A percentile compares a stretch with the other conserved stretches of the same genome.
Conservation (phyloP, 2,888 invertebrate species). For the Scaeva pyrastri region DNA sequence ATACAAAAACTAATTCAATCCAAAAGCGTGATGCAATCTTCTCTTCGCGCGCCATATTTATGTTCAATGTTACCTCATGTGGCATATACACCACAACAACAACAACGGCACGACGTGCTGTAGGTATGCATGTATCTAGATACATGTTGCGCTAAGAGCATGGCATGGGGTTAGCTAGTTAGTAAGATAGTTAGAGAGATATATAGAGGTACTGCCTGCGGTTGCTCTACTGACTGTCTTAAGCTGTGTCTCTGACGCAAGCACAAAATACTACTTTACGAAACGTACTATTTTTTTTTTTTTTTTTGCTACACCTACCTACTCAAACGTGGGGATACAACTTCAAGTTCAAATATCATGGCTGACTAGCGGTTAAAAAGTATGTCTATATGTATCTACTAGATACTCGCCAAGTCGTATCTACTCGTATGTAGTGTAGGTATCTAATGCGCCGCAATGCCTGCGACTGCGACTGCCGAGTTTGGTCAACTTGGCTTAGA, state of each 20-base stretch:
- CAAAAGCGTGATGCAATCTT: slow-evolving; percentile 73
- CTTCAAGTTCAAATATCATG: slow-evolving; percentile 76
- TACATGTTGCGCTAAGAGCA: slow-evolving; percentile 68
- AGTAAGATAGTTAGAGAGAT: background rate
- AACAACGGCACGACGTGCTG: slow-evolving; percentile 32
- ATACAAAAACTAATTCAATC: slow-evolving; percentile 56
- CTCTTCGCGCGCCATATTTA: slow-evolving; percentile 65
- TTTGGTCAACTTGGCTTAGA: slow-evolving; percentile 74
- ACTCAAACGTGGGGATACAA: slow-evolving; percentile 66
- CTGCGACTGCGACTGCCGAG: slow-evolving; percentile 40
- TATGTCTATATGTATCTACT: slow-evolving; percentile 28
- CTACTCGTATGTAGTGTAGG: background rate
- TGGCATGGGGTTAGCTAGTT: slow-evolving; percentile 9
- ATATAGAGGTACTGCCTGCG: slow-evolving; percentile 49
- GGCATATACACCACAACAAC: slow-evolving; percentile 50
- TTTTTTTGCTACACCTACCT: background rate
- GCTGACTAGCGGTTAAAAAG: slow-evolving; percentile 73
- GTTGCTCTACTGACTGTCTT: slow-evolving; percentile 70
- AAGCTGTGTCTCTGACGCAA: slow-evolving; percentile 67
- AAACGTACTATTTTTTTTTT: slow-evolving; percentile 21
- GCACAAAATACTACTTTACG: slow-evolving; percentile 32
- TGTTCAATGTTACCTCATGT: slow-evolving; percentile 75
- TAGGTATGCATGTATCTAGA: slow-evolving; percentile 30
- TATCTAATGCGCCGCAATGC: slow-evolving; percentile 8
- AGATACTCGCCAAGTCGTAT: too few relatives aligned